Evolutionary conservation across 2,113 vertebrate genomes (phyloP).

Genomic region (Chlamydotis undulata): DNA sequence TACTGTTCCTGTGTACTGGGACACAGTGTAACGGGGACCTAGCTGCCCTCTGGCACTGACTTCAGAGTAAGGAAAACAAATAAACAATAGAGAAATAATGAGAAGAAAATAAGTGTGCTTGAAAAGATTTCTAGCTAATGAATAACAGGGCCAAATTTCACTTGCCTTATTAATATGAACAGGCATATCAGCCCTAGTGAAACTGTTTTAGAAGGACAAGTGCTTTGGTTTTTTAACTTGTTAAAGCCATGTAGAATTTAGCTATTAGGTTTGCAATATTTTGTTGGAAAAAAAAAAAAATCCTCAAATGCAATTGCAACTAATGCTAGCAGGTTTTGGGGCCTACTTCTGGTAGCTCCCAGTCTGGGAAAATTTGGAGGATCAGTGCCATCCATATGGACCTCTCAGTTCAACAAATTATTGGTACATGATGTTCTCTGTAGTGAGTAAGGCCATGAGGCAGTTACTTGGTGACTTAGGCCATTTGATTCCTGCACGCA

Average conservation of each 20-base stretch:
- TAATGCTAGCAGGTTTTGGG: not conserved
- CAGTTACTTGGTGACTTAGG: not conserved
- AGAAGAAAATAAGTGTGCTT: slow-evolving; percentile 24
- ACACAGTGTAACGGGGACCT: not conserved
- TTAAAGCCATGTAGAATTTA: not conserved
- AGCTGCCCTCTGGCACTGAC: not conserved
- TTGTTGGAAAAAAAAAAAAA: not conserved
- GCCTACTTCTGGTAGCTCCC: not conserved
- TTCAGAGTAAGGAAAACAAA: not conserved
- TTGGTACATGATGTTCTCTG: not conserved
- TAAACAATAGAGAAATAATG: slow-evolving; percentile 21
- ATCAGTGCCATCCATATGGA: not conserved
- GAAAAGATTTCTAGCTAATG: slow-evolving; percentile 39
- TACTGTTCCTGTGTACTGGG: not conserved
- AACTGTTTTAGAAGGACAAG: not conserved
- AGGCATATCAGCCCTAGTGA: not conserved
- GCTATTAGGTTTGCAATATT: not conserved
- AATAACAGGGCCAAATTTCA: slow-evolving; percentile 2
- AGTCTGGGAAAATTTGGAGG: not conserved
- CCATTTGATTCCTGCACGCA: not conserved
- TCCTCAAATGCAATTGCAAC: not conserved
- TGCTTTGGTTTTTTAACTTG: not conserved
- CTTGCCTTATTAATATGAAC: not conserved
- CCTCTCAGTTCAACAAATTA: not conserved
- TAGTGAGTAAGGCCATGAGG: not conserved